These are phyloP conservation scores for Drosophila tani DNA, from an alignment of 1,140 invertebrate genomes.

Conservation along the genomic window DNA sequence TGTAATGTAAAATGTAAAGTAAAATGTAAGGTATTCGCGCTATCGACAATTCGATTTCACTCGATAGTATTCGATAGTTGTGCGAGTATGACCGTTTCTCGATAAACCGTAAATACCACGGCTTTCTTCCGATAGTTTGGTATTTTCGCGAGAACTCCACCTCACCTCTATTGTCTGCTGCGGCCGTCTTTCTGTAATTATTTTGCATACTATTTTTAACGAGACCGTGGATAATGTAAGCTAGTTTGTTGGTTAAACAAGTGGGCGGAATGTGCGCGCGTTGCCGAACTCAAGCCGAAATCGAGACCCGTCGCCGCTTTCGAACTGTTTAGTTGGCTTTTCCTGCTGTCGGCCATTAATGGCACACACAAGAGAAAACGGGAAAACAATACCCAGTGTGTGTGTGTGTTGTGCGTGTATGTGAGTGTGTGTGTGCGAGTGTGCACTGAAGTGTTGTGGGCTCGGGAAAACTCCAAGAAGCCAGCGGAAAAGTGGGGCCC, in stretches of 20 bases:
- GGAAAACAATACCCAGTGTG: constrained; percentile 34
- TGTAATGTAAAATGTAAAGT: not conserved
- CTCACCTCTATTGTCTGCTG: constrained; percentile 13
- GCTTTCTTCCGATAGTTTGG: too few relatives aligned
- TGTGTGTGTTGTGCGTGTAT: constrained; percentile 19
- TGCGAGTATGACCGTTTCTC: too few relatives aligned
- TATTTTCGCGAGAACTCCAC: too few relatives aligned
- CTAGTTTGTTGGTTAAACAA: constrained; percentile 4
- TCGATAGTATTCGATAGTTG: too few relatives aligned
- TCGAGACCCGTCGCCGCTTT: not conserved
- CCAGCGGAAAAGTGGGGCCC: constrained; percentile 23
- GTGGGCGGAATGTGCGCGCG: constrained; percentile 6
- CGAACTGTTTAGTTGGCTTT: constrained; percentile 9
- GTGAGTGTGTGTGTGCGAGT: constrained; percentile 29
- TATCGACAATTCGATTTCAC: too few relatives aligned
- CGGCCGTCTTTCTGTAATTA: constrained; percentile 43
- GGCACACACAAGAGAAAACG: constrained; percentile 43
- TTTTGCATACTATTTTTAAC: constrained; percentile 33
- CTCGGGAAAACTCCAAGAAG: constrained; percentile 43
- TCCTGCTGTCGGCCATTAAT: constrained; percentile 44
- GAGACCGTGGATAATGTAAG: constrained; percentile 32
- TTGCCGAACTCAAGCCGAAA: not conserved
- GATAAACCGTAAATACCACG: too few relatives aligned
- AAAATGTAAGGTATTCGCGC: too few relatives aligned
- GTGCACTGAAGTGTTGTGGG: constrained; percentile 64